Base-by-base conservation (phyloP, 2,888 invertebrate species). In the Acheta domesticus region DNA sequence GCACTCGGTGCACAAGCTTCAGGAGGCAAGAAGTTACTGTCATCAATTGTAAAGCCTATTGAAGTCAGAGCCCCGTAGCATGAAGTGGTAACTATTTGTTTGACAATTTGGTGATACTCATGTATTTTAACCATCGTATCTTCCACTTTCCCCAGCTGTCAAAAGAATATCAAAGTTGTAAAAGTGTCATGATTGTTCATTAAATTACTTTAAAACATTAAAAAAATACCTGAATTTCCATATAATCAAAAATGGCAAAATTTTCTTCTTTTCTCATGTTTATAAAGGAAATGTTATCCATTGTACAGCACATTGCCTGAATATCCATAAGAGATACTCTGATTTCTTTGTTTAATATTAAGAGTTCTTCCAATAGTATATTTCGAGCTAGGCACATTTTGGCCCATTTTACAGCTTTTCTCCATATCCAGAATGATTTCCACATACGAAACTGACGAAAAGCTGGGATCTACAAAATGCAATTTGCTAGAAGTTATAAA, bases 371-470 rank as follows among this genome's bases (percentile, higher is more conserved):
- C 21, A 90, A 89, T 23, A 96, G 86, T 82, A 87, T 88, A 80
- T 87, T 88, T 81, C 91, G 89, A 1, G 92, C 90, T 23, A 88
- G 87, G 50, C 87, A 88, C 79, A 91, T 91, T 86, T 95, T 96
- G 80, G 90, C 90, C 84, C 90, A 92, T 74, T 91, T 87, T 49
- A 96, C 91, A 20, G 91, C 91, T 85, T 93, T 93, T 80, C 91
- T 89, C 96, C 96, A 96, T 0, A 93, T 91, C 84, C 91, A 93
- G 85, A 95, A 95, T 0, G 93, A 92, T 87, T 96, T 94, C 93
- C 94, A 94, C 81, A 90, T 88, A 19, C 92, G 90, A 84, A 92
- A 94, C 49, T 90, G 87, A 76, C 88, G 89, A 85, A 94, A 94
- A 77, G 91, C 90, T 83, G 91, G 92, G 76, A 94, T 92, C 89